Conservation (phyloP, 2,797 vertebrate genomes). For the Choloepus didactylus region DNA sequence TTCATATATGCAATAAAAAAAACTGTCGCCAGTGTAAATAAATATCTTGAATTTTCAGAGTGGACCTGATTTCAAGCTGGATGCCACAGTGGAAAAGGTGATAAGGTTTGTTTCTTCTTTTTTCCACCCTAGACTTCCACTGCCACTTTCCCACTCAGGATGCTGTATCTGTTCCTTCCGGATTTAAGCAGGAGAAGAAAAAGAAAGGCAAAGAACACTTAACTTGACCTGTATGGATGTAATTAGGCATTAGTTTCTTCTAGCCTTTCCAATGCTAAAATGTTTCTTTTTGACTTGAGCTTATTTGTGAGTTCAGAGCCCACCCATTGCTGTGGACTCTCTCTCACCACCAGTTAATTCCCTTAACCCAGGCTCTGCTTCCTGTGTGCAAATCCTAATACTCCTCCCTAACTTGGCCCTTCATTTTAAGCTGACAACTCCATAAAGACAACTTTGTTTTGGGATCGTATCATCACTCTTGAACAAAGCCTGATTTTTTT, state of each 20-base stretch:
- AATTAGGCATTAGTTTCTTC: background rate
- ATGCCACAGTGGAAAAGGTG: background rate
- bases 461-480: background rate
- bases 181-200: background rate
- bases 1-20: background rate
- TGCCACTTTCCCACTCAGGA: background rate
- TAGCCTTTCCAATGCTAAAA: background rate
- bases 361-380: background rate
- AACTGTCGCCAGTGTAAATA: background rate
- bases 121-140: background rate
- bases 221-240: background rate
- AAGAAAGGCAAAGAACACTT: background rate
- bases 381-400: background rate
- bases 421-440: background rate
- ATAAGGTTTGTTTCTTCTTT: background rate
- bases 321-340: background rate
- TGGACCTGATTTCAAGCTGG: background rate
- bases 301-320: background rate
- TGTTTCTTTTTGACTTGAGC: background rate
- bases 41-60: constrained; percentile 5
- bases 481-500: background rate
- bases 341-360: background rate
- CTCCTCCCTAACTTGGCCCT: background rate
- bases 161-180: background rate
- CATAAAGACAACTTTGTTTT: background rate